Evolutionary conservation across 1,140 invertebrate genomes (phyloP).

Genomic region (Panulirus ornatus): DNA sequence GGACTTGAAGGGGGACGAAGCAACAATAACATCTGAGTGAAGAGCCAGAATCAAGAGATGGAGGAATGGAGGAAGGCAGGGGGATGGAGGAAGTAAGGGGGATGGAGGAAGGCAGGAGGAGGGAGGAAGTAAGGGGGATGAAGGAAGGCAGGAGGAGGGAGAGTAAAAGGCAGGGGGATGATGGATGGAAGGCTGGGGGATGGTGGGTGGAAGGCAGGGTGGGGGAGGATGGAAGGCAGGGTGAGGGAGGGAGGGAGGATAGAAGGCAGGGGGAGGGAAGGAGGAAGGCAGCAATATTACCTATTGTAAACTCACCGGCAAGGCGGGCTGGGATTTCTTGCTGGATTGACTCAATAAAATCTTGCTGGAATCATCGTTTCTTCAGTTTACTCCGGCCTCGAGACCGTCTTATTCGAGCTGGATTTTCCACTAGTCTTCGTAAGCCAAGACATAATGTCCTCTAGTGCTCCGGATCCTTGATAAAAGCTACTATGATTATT

Average conservation of each 20-base stretch:
- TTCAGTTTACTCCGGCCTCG: not conserved
- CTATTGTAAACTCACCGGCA: conserved; percentile 6
- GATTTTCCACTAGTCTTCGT: not conserved
- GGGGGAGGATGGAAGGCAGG: not conserved
- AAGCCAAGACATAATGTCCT: not conserved
- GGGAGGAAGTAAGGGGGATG: too few species aligned
- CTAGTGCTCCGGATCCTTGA: not conserved
- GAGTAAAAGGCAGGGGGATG: not conserved
- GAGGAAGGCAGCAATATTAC: conserved; percentile 1
- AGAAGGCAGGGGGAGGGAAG: not conserved
- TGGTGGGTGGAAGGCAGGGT: not conserved
- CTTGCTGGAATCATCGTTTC: not conserved
- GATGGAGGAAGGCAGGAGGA: not conserved
- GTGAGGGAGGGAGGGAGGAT: not conserved
- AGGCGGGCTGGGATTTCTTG: not conserved
- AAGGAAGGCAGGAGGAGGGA: not conserved
- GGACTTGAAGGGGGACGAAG: too few species aligned
- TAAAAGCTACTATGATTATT: not conserved
- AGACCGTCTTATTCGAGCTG: not conserved
- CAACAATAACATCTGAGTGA: too few species aligned
- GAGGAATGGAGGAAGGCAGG: not conserved
- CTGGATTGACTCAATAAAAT: conserved; percentile 7
- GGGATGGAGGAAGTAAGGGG: not conserved
- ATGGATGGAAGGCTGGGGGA: too few species aligned
- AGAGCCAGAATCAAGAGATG: too few species aligned